Percentiles rank a stretch among this genome's conserved stretches.
These are phyloP conservation scores for Myotis findleyi DNA, from an alignment of 2,797 vertebrate genomes.

Conservation along the genomic window DNA sequence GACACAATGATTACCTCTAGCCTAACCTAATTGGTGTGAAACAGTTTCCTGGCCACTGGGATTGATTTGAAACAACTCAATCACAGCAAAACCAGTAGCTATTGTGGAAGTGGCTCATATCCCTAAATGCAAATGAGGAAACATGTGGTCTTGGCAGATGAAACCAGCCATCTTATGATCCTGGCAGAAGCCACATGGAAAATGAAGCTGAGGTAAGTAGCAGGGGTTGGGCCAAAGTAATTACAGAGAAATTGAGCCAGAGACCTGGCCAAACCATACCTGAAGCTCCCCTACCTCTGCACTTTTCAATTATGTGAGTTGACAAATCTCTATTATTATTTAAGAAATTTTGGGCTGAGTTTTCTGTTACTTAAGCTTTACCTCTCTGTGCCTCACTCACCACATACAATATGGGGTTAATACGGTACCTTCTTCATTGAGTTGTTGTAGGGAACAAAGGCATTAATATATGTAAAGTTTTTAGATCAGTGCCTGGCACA, in stretches of 20 bases:
- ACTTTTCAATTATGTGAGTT: background rate
- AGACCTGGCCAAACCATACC: background rate
- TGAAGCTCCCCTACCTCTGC: background rate
- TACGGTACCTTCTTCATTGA: background rate
- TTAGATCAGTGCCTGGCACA: background rate
- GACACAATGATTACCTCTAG: background rate
- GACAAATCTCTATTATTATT: background rate
- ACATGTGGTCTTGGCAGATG: background rate
- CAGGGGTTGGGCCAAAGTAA: background rate
- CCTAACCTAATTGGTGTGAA: background rate
- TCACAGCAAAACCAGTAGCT: background rate
- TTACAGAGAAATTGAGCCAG: background rate
- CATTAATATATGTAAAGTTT: background rate
- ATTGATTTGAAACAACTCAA: background rate
- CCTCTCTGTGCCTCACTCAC: background rate
- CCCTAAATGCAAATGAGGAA: background rate
- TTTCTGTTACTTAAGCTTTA: constrained; percentile 14
- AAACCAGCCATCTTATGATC: background rate
- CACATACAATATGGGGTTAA: background rate
- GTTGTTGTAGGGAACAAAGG: background rate
- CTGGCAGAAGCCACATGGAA: background rate
- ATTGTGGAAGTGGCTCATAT: background rate
- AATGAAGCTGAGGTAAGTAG: background rate
- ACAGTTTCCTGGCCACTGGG: background rate
- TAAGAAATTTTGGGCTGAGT: background rate